phyloP scores from a whole-genome alignment of 2,888 invertebrate species.

The Stegana nigrithorax region DNA sequence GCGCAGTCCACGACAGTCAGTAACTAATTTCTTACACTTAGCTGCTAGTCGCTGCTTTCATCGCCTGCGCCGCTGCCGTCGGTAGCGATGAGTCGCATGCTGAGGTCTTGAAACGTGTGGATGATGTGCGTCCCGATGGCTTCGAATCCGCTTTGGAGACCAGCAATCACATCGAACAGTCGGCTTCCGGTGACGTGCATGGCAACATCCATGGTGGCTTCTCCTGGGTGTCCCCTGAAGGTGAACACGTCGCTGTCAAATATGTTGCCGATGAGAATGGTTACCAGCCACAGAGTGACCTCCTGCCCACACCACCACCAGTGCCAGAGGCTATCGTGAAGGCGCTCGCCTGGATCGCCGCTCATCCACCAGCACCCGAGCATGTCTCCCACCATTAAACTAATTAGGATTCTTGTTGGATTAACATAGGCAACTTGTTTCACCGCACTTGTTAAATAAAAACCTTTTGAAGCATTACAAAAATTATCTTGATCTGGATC shows the following conservation, averaged over 20 bases:
- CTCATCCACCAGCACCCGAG: no score
- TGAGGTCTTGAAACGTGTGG: constrained; percentile 29
- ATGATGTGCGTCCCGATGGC: constrained; percentile 51
- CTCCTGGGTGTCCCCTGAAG: constrained; percentile 50
- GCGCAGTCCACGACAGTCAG: constrained; percentile 2
- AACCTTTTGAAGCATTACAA: no score
- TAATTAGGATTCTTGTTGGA: no score
- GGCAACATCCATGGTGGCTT: constrained; percentile 50
- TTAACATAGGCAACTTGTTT: no score
- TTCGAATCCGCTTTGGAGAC: constrained; percentile 47
- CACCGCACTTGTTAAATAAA: no score
- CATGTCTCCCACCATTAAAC: no score
- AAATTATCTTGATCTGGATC: no score
- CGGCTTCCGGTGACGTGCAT: constrained; percentile 49
- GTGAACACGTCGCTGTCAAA: constrained; percentile 43
- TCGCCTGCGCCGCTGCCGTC: constrained; percentile 29
- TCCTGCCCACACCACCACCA: constrained; percentile 44
- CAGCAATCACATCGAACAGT: constrained; percentile 48
- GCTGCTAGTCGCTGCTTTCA: constrained; percentile 23
- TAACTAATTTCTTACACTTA: not conserved
- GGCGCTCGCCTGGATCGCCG: constrained; percentile 38
- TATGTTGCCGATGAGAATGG: constrained; percentile 61
- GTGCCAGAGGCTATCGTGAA: constrained; percentile 42
- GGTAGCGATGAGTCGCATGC: constrained; percentile 42
- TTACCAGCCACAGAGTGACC: constrained; percentile 44